These are phyloP conservation scores for Drosophila equinoxialis DNA, from an alignment of 1,140 invertebrate species.

Conservation along the genomic window DNA sequence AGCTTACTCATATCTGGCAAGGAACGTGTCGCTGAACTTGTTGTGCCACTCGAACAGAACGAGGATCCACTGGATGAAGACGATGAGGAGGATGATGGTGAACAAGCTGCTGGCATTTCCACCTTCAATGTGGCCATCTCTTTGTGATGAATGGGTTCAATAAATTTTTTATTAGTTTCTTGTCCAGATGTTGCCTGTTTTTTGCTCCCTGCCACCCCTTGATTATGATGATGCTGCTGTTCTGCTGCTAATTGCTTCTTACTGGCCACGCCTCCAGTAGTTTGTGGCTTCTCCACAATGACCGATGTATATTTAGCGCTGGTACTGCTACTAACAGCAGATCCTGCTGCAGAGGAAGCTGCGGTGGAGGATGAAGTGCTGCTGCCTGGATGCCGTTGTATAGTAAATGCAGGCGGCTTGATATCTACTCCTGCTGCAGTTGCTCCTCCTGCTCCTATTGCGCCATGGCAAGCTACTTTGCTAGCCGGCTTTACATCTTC, in stretches of 20 bases:
- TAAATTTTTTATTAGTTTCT: constrained; percentile 57
- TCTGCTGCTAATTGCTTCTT: constrained; percentile 8
- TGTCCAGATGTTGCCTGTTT: constrained; percentile 31
- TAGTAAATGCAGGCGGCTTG: constrained; percentile 49
- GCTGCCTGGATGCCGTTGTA: constrained; percentile 49
- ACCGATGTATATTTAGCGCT: constrained; percentile 67
- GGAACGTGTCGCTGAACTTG: constrained; percentile 64
- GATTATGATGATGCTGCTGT: constrained; percentile 5
- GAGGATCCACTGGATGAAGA: constrained; percentile 65
- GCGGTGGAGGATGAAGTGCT: constrained; percentile 14
- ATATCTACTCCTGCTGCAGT: constrained; percentile 25
- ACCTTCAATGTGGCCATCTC: constrained; percentile 66
- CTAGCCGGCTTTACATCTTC: constrained; percentile 24
- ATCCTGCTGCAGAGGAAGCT: neutral
- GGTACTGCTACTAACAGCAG: constrained; percentile 3
- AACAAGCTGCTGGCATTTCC: constrained; percentile 74
- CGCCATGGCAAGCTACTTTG: neutral
- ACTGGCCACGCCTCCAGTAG: constrained; percentile 13
- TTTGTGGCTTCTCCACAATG: constrained; percentile 70
- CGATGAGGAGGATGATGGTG: constrained; percentile 60
- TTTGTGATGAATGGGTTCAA: constrained; percentile 58
- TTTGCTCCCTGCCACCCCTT: neutral
- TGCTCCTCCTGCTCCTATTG: neutral
- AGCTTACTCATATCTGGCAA: constrained; percentile 80
- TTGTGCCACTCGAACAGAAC: constrained; percentile 57